Base-by-base conservation (phyloP, 2,888 invertebrate species). In the Odiellus spinosus region DNA sequence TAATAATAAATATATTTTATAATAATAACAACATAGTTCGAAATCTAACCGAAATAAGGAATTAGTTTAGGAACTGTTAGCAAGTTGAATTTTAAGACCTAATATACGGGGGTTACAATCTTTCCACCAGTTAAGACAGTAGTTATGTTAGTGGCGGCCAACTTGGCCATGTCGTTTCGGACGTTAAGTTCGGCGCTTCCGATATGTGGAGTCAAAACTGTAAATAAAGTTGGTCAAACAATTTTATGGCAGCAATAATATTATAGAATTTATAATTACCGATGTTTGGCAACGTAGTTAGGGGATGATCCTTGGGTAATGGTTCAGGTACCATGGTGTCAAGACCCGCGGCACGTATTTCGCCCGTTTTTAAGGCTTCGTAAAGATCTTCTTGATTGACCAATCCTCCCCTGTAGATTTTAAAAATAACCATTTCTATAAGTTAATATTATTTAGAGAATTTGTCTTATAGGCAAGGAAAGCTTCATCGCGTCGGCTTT, bases 241-340 rank as follows among this genome's bases (percentile, higher is more conserved):
- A n/a, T n/a, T n/a, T n/a, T n/a, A n/a, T n/a, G n/a, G n/a, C n/a
- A n/a, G 26, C 8, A 26, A 26, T 26, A 6, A 18, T 4, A 38
- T 18, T 17, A 38, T 15, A 18, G 15, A 10, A 4, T 17, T 18
- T 11, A 12, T 15, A 44, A 47, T 70, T 64, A 86, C 86, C 78
- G 64, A 87, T 84, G 64, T 93, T 93, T 38, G 76, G 70, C 19
- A 90, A 63, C 48, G 74, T 74, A 19, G 87, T 73, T 90, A 93
- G 69, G 1, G 79, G 78, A 66, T 75, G 78, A 56, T 84, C 76
- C 3, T 80, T 61, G 0, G 88, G 87, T 48, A 93, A 66, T 0
- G 91, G 91, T 64, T 93, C 91, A 0, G 90, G 90, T 2, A 79
- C 78, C 51, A 82, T 87, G 0, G 93, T 91, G 69, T 93, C 93